Conservation (phyloP, 1,140 invertebrate species). For the Homalodisca vitripennis region DNA sequence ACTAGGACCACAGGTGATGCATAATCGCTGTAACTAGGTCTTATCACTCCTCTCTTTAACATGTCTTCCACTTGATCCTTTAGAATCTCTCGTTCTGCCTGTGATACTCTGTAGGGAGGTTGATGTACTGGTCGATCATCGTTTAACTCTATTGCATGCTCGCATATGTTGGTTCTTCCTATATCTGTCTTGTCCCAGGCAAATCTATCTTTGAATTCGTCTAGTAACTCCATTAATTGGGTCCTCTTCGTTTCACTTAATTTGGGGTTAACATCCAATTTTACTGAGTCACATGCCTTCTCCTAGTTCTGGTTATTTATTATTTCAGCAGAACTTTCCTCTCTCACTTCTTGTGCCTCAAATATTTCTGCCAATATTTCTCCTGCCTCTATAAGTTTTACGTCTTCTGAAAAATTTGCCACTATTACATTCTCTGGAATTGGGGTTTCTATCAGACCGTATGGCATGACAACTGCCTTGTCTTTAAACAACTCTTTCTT, state of each 20-base stretch:
- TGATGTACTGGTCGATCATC: not conserved
- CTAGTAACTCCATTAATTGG: not conserved
- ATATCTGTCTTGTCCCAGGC: constrained; percentile 1
- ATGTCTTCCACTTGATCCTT: constrained; percentile 41
- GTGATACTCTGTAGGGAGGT: constrained; percentile 16
- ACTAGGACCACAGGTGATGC: constrained; percentile 51
- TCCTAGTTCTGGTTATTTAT: not conserved
- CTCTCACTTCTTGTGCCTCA: not conserved
- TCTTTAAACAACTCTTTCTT: not conserved
- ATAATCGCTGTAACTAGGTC: constrained; percentile 49
- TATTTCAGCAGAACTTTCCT: not conserved
- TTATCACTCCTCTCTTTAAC: constrained; percentile 45
- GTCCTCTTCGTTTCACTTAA: not conserved
- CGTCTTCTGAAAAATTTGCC: not conserved
- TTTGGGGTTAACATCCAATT: constrained; percentile 2
- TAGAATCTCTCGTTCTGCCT: constrained; percentile 24
- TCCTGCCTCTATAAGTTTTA: not conserved
- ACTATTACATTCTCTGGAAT: not conserved
- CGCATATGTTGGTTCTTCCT: not conserved
- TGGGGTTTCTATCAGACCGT: not conserved
- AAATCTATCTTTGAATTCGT: constrained; percentile 13
- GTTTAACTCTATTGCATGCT: not conserved
- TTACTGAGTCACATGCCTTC: not conserved
- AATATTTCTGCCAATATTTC: constrained; percentile 7
- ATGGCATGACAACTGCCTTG: not conserved